Percentiles rank a stretch among this genome's conserved stretches.
Evolutionary conservation across 2,888 invertebrate genomes (phyloP).

Genomic region (Eupithecia tripunctaria): DNA sequence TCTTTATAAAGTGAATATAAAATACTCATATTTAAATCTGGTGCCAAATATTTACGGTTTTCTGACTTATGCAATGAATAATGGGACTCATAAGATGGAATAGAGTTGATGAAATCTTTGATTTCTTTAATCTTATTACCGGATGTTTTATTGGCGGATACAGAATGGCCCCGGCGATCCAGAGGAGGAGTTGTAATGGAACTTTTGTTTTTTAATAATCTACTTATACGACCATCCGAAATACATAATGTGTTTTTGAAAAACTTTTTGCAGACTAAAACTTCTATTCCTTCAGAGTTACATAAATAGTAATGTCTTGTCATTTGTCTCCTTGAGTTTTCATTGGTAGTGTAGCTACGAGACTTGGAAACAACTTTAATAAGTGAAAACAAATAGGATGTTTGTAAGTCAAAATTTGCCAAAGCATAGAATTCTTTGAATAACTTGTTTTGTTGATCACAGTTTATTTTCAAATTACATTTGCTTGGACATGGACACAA

Average conservation of each 20-base stretch:
- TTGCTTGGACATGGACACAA: slow-evolving; percentile 29
- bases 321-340: slow-evolving; percentile 21
- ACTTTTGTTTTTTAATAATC: slow-evolving; percentile 26
- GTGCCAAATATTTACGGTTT: slow-evolving; percentile 20
- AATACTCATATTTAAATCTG: slow-evolving; percentile 7
- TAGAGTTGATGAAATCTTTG: slow-evolving; percentile 28
- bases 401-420: slow-evolving; percentile 18
- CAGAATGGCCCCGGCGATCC: slow-evolving; percentile 17
- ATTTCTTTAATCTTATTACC: slow-evolving; percentile 21
- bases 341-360: slow-evolving; percentile 16
- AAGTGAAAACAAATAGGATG: slow-evolving; percentile 14
- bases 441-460: slow-evolving; percentile 30
- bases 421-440: slow-evolving; percentile 14
- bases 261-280: slow-evolving; percentile 21
- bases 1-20: slow-evolving; percentile 26
- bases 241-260: slow-evolving; percentile 23
- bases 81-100: slow-evolving; percentile 29
- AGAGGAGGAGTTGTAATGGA: slow-evolving; percentile 25
- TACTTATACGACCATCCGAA: slow-evolving; percentile 27
- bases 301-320: slow-evolving; percentile 26
- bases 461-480: slow-evolving; percentile 29
- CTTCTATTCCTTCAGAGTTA: slow-evolving; percentile 27
- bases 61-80: slow-evolving; percentile 29
- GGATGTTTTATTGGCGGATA: slow-evolving; percentile 23
- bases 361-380: slow-evolving; percentile 18